Evolutionary conservation across 2,113 vertebrate species (phyloP).

Genomic region (Eulemur macaco): DNA sequence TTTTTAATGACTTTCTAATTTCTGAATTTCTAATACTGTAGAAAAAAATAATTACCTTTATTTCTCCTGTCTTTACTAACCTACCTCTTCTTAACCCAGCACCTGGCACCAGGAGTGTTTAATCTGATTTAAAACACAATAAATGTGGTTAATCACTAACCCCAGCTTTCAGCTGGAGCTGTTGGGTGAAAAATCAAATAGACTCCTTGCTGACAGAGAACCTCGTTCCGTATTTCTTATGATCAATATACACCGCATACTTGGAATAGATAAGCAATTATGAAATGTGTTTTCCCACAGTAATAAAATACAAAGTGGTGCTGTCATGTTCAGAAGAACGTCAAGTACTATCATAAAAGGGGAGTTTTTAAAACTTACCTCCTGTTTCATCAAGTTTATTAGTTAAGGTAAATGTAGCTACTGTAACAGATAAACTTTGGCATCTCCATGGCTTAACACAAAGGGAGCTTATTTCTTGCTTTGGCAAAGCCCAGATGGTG

Average conservation of each 20-base stretch:
- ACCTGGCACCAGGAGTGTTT: slow-evolving; percentile 56
- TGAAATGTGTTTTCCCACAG: slow-evolving; percentile 4
- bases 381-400: neutral
- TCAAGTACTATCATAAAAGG: neutral
- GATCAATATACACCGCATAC: neutral
- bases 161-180: slow-evolving; percentile 7
- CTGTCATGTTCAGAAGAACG: neutral
- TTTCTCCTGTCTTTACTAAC: slow-evolving; percentile 36
- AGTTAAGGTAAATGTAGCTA: neutral
- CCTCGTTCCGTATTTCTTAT: neutral
- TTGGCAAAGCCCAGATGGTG: neutral
- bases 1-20: neutral
- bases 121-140: slow-evolving; percentile 55
- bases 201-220: slow-evolving; percentile 19
- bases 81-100: neutral
- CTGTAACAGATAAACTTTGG: neutral
- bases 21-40: slow-evolving; percentile 24
- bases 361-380: neutral
- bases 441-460: neutral
- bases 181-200: slow-evolving; percentile 47
- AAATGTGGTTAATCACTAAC: slow-evolving; percentile 63
- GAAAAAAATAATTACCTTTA: slow-evolving; percentile 16
- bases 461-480: neutral
- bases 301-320: neutral
- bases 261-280: neutral